Base-by-base conservation (phyloP, 2,797 vertebrate genomes). In the Poeciliopsis turneri region DNA sequence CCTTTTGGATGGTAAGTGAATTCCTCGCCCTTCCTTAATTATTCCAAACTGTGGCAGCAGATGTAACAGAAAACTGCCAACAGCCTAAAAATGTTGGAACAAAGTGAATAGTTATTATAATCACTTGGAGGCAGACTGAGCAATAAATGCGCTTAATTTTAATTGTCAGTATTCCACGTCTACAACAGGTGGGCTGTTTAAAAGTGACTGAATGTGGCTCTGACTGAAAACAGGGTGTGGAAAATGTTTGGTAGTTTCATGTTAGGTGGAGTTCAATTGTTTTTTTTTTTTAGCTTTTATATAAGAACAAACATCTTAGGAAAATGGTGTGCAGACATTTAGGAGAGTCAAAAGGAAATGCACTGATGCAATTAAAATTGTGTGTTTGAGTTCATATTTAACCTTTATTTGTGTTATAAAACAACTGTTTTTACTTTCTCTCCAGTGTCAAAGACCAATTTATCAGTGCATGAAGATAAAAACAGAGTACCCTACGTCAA, bases 381-480 rank as follows among this genome's bases (percentile, higher is more conserved):
- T 47, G 47, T 20, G 46, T 51, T 3, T 47, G 10, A 49, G 18
- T 41, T 41, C 20, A 72, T 36, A 10, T 75, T 39, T 39, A 16
- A 18, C 5, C 9, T 30, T 75, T 41, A 23, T 68, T 68, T 25
- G 3, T 51, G 28, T 11, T 68, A 12, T 28, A 23, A 68, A 68
- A 11, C 20, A 79, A 25, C 1, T 13, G 0, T 36, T 39, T 75
- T 13, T 78, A 77, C 73, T 33, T 73, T 45, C 0, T 84, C 47
- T 87, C 51, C 92, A 99, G 98, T 99, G 94, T 99, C 98, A 78
- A 99, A 99, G 96, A 99, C 97, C 90, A 99, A 99, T 92, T 95
- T 99, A 93, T 99, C 98, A 84, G 98, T 99, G 91, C 98, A 99
- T 79, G 98, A 99, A 96, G 98, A 99, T 93, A 99, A 99, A 95